Evolutionary conservation across 2,113 vertebrate species (phyloP), one percentile per base, ranked within the genome.

Genomic region (Acanthisitta chloris): DNA sequence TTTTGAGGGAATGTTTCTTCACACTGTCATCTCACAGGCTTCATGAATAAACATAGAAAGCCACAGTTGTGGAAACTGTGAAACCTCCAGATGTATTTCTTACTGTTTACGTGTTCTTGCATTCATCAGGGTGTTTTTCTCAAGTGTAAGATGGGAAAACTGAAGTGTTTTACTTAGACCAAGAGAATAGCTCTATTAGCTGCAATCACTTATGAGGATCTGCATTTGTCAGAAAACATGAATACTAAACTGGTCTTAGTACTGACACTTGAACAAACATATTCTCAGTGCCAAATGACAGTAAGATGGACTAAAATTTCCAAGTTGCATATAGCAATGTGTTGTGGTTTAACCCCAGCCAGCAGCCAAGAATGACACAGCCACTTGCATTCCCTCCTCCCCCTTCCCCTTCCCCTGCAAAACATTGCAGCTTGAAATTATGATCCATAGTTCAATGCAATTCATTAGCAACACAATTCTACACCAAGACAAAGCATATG

Each of bases 51-150:
- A 88, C 38, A 90, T 66, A 91, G 89, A 90, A 90, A 93, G 24
- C 7, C 28, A 23, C 8, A 10, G 51, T 59, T 94, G 59, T 83
- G 76, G 85, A 88, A 92, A 81, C 64, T 71, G 4, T 71, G 90
- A 96, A 96, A 92, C 90, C 59, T 91, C 58, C 93, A 96, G 92
- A 49, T 94, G 85, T 81, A 62, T 71, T 93, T 94, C 43, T 77
- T 93, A 83, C 6, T 81, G 51, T 69, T 90, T 79, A 54, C 0
- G 2, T 12, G 9, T 73, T 93, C 13, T 8, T 90, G 58, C 26
- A 38, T 90, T 93, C 29, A 46, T 87, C 1, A 8, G 12, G 34
- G 20, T 88, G 40, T 80, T 90, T 88, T 94, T 90, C n/a, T 86
- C 26, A 86, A 88, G 58, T 64, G 12, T 48, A 66, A 71, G 9